phyloP scores from a whole-genome alignment of 2,888 invertebrate species.

The Merodon equestris region DNA sequence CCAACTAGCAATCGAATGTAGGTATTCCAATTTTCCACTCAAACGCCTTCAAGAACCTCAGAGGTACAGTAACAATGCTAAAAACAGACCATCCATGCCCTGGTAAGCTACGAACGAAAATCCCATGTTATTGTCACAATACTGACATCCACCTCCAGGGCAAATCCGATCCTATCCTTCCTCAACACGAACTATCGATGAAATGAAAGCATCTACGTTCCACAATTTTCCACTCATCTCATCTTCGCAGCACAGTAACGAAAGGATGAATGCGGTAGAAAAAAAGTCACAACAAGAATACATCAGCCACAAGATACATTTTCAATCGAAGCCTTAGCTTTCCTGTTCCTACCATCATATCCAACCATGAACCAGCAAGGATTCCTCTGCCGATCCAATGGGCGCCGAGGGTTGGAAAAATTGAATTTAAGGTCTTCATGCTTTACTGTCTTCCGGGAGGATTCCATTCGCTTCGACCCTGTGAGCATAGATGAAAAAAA shows the following conservation, averaged over 20 bases:
- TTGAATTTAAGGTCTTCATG: constrained; percentile 52
- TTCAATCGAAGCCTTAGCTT: no score
- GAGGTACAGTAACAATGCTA: no score
- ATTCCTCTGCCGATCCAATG: constrained; percentile 11
- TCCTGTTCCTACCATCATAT: no score
- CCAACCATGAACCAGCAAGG: constrained; percentile 9
- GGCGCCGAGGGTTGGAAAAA: constrained; percentile 27
- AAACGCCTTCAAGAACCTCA: no score
- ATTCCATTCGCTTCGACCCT: constrained; percentile 15
- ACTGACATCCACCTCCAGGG: background rate
- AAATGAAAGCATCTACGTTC: constrained; percentile 22
- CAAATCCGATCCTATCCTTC: background rate
- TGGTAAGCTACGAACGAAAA: background rate
- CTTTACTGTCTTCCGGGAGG: constrained; percentile 37
- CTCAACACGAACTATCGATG: constrained; percentile 29
- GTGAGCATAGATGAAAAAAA: background rate
- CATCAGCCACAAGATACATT: constrained; percentile 12
- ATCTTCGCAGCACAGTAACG: constrained; percentile 1
- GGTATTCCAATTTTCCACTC: no score
- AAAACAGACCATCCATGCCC: background rate
- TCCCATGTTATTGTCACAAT: background rate
- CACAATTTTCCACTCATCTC: background rate
- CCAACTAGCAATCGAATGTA: no score
- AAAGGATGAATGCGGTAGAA: background rate
- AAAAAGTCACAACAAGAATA: constrained; percentile 3